A percentile compares a stretch with the other conserved stretches of the same genome.
These are phyloP conservation scores for Orthonyx spaldingii DNA, from an alignment of 2,113 vertebrate species.

Conservation along the genomic window DNA sequence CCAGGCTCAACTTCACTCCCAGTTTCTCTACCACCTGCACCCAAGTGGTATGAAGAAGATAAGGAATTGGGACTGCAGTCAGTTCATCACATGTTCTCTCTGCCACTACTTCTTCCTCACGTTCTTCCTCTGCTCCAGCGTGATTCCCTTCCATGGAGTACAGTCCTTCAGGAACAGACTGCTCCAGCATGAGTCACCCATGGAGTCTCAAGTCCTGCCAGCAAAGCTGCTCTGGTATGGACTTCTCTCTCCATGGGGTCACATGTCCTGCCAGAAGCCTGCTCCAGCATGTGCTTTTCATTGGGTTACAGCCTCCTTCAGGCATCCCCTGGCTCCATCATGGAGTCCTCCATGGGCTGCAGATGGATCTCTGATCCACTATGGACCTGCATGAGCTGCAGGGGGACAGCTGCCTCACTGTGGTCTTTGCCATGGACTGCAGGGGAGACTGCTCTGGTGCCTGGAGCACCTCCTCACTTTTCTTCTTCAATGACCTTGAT, in stretches of 20 bases:
- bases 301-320: background rate
- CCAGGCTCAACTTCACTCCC: background rate
- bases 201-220: background rate
- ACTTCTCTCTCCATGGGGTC: background rate
- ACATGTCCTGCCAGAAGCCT: background rate
- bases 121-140: background rate
- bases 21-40: background rate
- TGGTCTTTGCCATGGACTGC: background rate
- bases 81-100: background rate
- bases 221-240: background rate
- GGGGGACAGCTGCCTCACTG: background rate
- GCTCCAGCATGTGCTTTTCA: background rate
- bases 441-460: background rate
- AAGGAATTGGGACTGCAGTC: background rate
- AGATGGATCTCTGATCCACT: background rate
- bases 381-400: background rate
- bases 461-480: background rate
- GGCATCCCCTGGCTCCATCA: background rate
- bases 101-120: background rate
- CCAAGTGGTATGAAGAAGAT: rapidly evolving
- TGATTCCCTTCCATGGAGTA: background rate
- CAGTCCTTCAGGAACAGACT: background rate
- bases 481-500: background rate
- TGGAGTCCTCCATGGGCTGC: background rate
- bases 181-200: background rate